Base-by-base conservation (phyloP, 37 sponge, comb jelly and placozoan genomes). In the Bolinopsis microptera region DNA sequence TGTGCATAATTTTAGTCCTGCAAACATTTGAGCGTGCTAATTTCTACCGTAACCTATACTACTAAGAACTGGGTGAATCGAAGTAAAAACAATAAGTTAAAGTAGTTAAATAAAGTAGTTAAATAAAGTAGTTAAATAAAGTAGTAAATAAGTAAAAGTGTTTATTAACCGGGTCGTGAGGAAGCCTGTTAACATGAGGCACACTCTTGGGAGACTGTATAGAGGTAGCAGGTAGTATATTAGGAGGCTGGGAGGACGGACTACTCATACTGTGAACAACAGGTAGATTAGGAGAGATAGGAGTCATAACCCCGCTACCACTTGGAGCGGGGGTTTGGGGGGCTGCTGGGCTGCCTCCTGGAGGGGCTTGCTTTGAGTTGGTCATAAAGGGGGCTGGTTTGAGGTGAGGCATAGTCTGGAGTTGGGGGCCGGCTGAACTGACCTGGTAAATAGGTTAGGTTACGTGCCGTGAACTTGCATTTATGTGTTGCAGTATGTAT, bases 331-430 rank as follows among this genome's bases (percentile, higher is more conserved):
- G 80, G 13, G 61, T 48, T 48, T 48, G 61, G 9, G 61, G 61
- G 9, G 61, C 13, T 13, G 9, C 61, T 5, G 13, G 9, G 61
- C 35, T 1, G 1, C 27, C 32, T 13, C 27, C 80, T 1, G 33
- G 33, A 18, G n/a, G n/a, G n/a, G n/a, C n/a, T n/a, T 27, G 80
- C 36, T 77, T 77, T 22, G 25, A 24, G 74, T 26, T 70, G 80
- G 33, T 77, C 35, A 77, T 32, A 18, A 77, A 77, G 35, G 80
- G 80, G 0, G 80, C 80, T 27, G 80, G 80, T 35, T 77, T 77
- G 80, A 77, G 80, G 21, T 77, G 80, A 9, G 80, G 80, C 5
- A 77, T 34, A 32, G 5, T 48, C 13, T 48, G 61, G 5, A 48
- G 61, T 48, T 5, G 61, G 9, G 13, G 9, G 9, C 61, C 61